These are phyloP conservation scores for Eretmocerus hayati DNA, from an alignment of 2,888 invertebrate species.

Conservation along the genomic window DNA sequence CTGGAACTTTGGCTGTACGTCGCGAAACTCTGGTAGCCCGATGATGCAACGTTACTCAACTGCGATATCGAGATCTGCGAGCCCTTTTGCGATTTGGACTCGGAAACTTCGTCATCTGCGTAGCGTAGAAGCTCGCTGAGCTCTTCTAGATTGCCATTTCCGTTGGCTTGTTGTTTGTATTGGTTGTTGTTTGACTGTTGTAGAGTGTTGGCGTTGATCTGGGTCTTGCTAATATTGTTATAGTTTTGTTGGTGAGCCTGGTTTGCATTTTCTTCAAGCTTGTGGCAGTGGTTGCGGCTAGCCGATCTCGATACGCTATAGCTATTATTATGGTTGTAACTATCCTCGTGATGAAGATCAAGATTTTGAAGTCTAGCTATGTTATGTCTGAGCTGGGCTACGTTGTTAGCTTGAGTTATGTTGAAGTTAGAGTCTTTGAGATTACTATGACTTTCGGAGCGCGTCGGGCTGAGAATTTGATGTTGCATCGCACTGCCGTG, in stretches of 20 bases:
- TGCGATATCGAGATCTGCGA: constrained; percentile 78
- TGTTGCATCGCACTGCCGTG: constrained; percentile 37
- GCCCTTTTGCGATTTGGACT: constrained; percentile 56
- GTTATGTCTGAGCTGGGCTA: constrained; percentile 34
- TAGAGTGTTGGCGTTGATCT: constrained; percentile 41
- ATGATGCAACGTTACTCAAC: constrained; percentile 69
- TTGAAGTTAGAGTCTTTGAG: constrained; percentile 44
- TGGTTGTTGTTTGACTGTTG: constrained; percentile 31
- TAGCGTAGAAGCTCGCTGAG: constrained; percentile 65
- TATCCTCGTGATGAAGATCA: constrained; percentile 37
- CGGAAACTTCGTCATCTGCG: constrained; percentile 64
- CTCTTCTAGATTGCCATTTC: constrained; percentile 57
- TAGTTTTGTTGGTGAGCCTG: constrained; percentile 41
- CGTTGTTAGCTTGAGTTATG: constrained; percentile 33
- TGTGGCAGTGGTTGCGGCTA: constrained; percentile 40
- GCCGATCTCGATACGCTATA: constrained; percentile 40
- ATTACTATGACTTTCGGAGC: constrained; percentile 44
- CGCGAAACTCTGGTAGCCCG: constrained; percentile 83
- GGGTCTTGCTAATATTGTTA: constrained; percentile 43
- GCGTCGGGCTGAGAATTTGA: constrained; percentile 40
- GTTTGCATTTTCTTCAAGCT: constrained; percentile 43
- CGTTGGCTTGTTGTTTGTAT: constrained; percentile 31
- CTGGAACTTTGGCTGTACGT: constrained; percentile 83
- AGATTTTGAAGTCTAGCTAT: constrained; percentile 37
- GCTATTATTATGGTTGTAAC: constrained; percentile 43